Percentiles rank a stretch among this genome's conserved stretches.
These are phyloP conservation scores for Sapayoa aenigma DNA, from an alignment of 2,113 vertebrate genomes.

Conservation along the genomic window DNA sequence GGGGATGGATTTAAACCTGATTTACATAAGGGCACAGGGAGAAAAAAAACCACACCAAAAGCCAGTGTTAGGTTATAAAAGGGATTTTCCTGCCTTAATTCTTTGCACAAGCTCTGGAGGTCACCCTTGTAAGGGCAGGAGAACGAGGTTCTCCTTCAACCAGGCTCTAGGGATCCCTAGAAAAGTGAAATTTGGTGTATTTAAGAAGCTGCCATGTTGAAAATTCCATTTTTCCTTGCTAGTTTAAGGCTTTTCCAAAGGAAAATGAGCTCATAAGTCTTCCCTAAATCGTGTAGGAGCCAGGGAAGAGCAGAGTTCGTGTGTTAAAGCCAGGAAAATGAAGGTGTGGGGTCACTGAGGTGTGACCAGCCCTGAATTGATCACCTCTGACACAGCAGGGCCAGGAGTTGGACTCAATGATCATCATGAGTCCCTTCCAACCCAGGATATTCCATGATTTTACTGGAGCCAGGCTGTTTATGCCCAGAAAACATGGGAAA, in stretches of 20 bases:
- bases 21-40: not conserved
- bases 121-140: not conserved
- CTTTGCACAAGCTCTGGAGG: not conserved
- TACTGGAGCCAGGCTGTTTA: not conserved
- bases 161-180: not conserved
- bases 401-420: not conserved
- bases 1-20: not conserved
- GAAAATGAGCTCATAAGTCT: not conserved
- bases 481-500: not conserved
- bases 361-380: not conserved
- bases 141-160: not conserved
- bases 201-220: not conserved
- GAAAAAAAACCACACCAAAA: not conserved
- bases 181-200: not conserved
- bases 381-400: not conserved
- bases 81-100: not conserved
- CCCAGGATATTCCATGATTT: not conserved
- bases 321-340: not conserved
- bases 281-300: not conserved
- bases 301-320: not conserved
- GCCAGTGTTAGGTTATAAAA: not conserved
- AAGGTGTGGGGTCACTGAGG: not conserved
- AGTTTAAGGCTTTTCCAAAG: not conserved
- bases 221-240: not conserved
- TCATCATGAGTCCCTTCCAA: not conserved